Conservation (phyloP, 2,113 vertebrate species). For the Tor tambroides region DNA sequence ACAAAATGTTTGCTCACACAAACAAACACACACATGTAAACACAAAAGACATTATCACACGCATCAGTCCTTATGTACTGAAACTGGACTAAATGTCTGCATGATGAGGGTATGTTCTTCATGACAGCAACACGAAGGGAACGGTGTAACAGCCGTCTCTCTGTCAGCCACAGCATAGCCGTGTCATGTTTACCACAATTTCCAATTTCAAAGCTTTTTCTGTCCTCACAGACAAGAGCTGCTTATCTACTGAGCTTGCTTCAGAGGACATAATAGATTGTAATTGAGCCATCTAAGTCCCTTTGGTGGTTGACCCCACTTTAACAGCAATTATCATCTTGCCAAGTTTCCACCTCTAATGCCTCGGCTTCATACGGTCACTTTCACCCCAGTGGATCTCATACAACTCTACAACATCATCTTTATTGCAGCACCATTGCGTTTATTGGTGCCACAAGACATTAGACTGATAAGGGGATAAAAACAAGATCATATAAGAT, state of each 20-base stretch:
- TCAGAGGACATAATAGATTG: conserved; percentile 47
- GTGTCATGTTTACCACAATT: conserved; percentile 33
- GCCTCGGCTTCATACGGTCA: conserved; percentile 24
- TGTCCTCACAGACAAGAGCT: conserved; percentile 22
- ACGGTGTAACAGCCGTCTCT: neutral
- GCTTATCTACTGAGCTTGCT: conserved; percentile 26
- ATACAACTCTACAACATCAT: conserved; percentile 35
- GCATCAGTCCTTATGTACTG: neutral
- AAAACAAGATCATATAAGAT: neutral
- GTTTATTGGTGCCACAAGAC: conserved; percentile 9
- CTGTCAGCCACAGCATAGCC: conserved; percentile 16
- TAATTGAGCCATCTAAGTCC: conserved; percentile 49
- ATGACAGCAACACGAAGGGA: neutral
- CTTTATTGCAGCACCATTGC: conserved; percentile 28
- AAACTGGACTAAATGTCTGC: neutral
- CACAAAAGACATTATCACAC: conserved; percentile 10
- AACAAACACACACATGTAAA: conserved; percentile 16
- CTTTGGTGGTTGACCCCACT: conserved; percentile 55
- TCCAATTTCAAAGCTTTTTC: conserved; percentile 22
- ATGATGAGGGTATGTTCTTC: neutral
- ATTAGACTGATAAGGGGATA: conserved; percentile 26
- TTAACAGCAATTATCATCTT: conserved; percentile 55
- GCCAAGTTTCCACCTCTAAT: conserved; percentile 46
- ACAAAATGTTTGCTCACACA: conserved; percentile 35
- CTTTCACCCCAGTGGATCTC: neutral